Percentiles rank a stretch among this genome's conserved stretches.
Evolutionary conservation across 2,888 invertebrate genomes (phyloP).

Genomic region (Chalcis sispes): DNA sequence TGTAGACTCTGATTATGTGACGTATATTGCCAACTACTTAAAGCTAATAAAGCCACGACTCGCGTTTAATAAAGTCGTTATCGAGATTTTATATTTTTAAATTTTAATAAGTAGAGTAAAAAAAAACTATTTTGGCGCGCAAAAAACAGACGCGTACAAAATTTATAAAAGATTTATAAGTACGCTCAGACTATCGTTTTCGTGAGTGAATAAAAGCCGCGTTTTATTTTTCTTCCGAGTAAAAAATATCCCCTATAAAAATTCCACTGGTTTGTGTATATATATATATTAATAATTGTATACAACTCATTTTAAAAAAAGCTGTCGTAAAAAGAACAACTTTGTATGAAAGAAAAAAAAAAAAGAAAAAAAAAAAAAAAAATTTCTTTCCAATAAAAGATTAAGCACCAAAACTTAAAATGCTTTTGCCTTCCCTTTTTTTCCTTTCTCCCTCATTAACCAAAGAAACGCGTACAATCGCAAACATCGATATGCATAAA

Average conservation of each 20-base stretch:
- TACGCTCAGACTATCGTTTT: constrained; percentile 17
- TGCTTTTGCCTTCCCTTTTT: no score
- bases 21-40: constrained; percentile 29
- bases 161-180: constrained; percentile 20
- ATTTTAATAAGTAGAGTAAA: no score
- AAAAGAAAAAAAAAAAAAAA: no score
- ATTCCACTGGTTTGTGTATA: constrained; percentile 6
- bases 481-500: constrained; percentile 24
- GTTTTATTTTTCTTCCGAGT: background rate
- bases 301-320: constrained; percentile 17
- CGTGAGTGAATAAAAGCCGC: constrained; percentile 16
- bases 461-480: background rate
- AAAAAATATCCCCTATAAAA: constrained; percentile 14
- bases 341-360: background rate
- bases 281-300: background rate
- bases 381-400: no score
- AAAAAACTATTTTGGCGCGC: constrained; percentile 34
- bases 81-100: constrained; percentile 10
- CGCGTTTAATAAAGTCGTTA: constrained; percentile 2
- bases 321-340: constrained; percentile 19
- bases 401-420: no score
- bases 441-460: no score
- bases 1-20: constrained; percentile 23
- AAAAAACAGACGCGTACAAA: constrained; percentile 32
- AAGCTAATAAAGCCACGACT: constrained; percentile 29